A percentile compares a stretch with the other conserved stretches of the same genome.
Conservation (phyloP, 2,888 invertebrate species). For the Helobdella robusta region DNA sequence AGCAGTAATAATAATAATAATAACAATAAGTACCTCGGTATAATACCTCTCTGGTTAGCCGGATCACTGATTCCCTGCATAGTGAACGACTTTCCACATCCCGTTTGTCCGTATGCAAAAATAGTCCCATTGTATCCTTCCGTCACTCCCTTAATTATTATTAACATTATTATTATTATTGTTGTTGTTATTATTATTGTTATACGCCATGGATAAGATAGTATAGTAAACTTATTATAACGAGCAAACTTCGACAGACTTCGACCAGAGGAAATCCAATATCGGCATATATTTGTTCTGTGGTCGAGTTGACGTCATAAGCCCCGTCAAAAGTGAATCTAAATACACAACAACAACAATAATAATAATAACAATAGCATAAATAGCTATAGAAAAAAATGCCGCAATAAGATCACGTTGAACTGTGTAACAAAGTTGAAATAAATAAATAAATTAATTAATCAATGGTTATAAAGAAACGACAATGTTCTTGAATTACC, state of each 20-base stretch:
- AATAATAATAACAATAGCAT: background rate
- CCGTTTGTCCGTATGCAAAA: slow-evolving; percentile 85
- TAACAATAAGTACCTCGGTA: too few species aligned
- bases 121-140: slow-evolving; percentile 87
- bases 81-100: slow-evolving; percentile 79
- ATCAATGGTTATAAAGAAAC: too few species aligned
- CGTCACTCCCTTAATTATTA: slow-evolving; percentile 60
- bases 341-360: background rate
- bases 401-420: too few species aligned
- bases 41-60: slow-evolving; percentile 55
- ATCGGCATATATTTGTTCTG: slow-evolving; percentile 76
- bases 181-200: background rate
- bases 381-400: background rate
- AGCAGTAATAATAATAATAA: too few species aligned
- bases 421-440: too few species aligned
- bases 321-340: slow-evolving; percentile 75
- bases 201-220: background rate
- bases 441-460: too few species aligned
- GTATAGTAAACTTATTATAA: background rate
- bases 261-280: slow-evolving; percentile 73
- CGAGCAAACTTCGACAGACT: slow-evolving; percentile 48
- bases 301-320: slow-evolving; percentile 67
- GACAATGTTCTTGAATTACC: background rate
- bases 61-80: slow-evolving; percentile 66
- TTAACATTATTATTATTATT: background rate